These are phyloP conservation scores for Dolichopus griseipennis DNA, from an alignment of 2,888 invertebrate genomes.

Conservation along the genomic window DNA sequence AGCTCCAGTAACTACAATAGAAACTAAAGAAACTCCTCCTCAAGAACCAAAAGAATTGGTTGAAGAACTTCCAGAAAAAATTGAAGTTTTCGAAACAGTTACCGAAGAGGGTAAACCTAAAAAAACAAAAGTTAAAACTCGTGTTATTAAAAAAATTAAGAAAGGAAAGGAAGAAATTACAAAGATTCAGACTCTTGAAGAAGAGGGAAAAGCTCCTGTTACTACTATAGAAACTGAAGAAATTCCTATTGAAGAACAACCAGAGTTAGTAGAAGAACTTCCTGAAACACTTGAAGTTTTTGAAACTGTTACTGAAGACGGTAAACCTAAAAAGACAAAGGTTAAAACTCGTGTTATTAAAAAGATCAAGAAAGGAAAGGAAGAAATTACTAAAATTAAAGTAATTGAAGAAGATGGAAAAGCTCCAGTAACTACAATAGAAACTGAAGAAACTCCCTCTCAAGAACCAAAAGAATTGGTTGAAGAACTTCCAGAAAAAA, in stretches of 20 bases:
- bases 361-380: slow-evolving; percentile 30
- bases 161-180: slow-evolving; percentile 37
- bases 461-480: slow-evolving; percentile 20
- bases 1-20: slow-evolving; percentile 31
- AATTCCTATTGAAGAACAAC: slow-evolving; percentile 30
- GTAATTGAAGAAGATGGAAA: slow-evolving; percentile 40
- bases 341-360: slow-evolving; percentile 31
- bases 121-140: slow-evolving; percentile 8
- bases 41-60: slow-evolving; percentile 25
- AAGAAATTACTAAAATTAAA: slow-evolving; percentile 41
- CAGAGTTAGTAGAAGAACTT: slow-evolving; percentile 31
- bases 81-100: slow-evolving; percentile 14
- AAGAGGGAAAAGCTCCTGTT: slow-evolving; percentile 38
- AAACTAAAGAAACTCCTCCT: slow-evolving; percentile 29
- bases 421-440: slow-evolving; percentile 32
- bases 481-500: slow-evolving; percentile 34
- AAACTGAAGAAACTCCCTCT: slow-evolving; percentile 28
- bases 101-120: slow-evolving; percentile 4
- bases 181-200: slow-evolving; percentile 36
- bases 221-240: slow-evolving; percentile 31
- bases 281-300: slow-evolving; percentile 21
- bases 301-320: slow-evolving; percentile 36
- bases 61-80: slow-evolving; percentile 33
- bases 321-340: slow-evolving; percentile 30
- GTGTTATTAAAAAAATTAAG: slow-evolving; percentile 31